phyloP scores from a whole-genome alignment of 2,888 invertebrate genomes.

The Allophyes oxyacanthae region DNA sequence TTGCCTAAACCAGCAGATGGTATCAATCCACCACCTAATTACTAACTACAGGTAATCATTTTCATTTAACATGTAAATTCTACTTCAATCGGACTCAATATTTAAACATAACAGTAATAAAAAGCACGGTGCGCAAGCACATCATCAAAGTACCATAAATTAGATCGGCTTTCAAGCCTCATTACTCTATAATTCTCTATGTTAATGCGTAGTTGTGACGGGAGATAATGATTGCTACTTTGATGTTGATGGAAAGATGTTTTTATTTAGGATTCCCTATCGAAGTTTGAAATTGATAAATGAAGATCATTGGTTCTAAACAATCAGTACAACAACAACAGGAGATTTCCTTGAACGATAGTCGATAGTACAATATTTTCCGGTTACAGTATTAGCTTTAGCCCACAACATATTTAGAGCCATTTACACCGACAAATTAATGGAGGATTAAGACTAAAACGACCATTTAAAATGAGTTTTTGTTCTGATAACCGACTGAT shows the following conservation, averaged over 20 bases:
- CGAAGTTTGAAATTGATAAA: slow-evolving; percentile 24
- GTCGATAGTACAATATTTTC: no score
- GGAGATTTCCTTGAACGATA: no score
- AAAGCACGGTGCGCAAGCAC: slow-evolving; percentile 40
- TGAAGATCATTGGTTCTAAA: slow-evolving; percentile 19
- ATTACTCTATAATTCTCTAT: slow-evolving; percentile 72
- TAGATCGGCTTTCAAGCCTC: slow-evolving; percentile 64
- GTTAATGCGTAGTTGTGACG: slow-evolving; percentile 69
- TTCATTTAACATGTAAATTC: slow-evolving; percentile 49
- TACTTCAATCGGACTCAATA: slow-evolving; percentile 40
- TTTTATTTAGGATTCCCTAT: slow-evolving; percentile 47
- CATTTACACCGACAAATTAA: no score
- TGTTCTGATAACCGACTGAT: no score
- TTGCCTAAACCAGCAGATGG: slow-evolving; percentile 41
- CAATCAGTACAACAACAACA: no score
- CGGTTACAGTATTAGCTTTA: no score
- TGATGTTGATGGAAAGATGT: slow-evolving; percentile 39
- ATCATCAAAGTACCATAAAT: slow-evolving; percentile 70
- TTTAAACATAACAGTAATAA: slow-evolving; percentile 46
- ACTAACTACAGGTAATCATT: slow-evolving; percentile 35
- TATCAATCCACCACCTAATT: slow-evolving; percentile 45
- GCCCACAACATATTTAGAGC: no score
- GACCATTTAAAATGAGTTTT: no score
- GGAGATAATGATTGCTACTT: slow-evolving; percentile 52
- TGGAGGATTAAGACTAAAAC: no score